A percentile compares a stretch with the other conserved stretches of the same genome.
Conservation (phyloP, 2,888 invertebrate genomes). For the Biston betularia region DNA sequence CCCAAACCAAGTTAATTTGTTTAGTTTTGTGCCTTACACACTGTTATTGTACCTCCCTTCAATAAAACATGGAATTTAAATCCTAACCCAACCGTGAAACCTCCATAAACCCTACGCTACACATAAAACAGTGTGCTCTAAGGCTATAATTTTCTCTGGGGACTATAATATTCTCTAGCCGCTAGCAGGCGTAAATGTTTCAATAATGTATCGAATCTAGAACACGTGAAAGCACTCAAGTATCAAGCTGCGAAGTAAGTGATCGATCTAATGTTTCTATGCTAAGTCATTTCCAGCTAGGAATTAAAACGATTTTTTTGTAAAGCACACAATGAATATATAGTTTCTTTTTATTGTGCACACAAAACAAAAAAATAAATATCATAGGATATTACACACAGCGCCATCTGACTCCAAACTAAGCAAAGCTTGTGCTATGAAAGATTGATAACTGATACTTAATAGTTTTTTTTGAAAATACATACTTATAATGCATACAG, state of each 20-base stretch:
- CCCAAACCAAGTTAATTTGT: not conserved
- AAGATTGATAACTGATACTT: too few species aligned
- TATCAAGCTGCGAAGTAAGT: conserved; percentile 37
- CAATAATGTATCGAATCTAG: conserved; percentile 42
- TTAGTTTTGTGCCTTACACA: not conserved
- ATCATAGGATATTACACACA: too few species aligned
- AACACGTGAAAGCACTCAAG: conserved; percentile 57
- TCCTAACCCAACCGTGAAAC: conserved; percentile 43
- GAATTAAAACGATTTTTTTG: not conserved
- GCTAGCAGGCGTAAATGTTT: conserved; percentile 38
- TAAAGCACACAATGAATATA: too few species aligned
- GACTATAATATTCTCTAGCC: conserved; percentile 15
- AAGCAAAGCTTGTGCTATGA: too few species aligned
- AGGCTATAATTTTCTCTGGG: not conserved
- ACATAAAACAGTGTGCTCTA: conserved; percentile 17
- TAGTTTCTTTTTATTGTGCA: too few species aligned
- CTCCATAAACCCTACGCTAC: conserved; percentile 7
- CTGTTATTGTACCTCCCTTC: not conserved
- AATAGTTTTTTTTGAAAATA: too few species aligned
- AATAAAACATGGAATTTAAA: conserved; percentile 28
- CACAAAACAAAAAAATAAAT: too few species aligned
- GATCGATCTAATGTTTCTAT: not conserved
- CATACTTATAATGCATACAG: too few species aligned
- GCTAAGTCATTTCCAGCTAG: not conserved
- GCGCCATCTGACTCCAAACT: too few species aligned